Conservation (phyloP, 1,140 invertebrate species). For the Brachystomella parvula region DNA sequence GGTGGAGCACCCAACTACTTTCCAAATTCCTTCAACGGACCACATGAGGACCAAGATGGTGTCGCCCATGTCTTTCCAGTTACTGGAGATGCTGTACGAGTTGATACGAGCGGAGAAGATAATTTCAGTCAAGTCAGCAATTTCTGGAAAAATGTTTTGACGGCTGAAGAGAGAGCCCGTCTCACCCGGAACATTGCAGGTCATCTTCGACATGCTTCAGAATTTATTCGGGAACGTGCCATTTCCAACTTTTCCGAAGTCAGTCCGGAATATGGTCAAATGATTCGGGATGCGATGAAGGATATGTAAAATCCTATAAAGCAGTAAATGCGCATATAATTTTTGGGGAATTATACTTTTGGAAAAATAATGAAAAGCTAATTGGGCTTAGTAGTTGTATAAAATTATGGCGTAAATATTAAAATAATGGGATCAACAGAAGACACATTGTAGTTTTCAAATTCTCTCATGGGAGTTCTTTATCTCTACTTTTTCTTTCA, state of each 20-base stretch:
- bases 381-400: too few species aligned
- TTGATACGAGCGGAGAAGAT: slow-evolving; percentile 52
- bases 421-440: too few species aligned
- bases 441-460: too few species aligned
- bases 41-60: slow-evolving; percentile 38
- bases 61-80: slow-evolving; percentile 29
- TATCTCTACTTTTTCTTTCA: too few species aligned
- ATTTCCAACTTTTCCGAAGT: slow-evolving; percentile 33
- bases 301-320: too few species aligned
- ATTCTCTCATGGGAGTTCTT: too few species aligned
- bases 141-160: slow-evolving; percentile 54
- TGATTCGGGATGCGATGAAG: too few species aligned
- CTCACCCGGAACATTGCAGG: slow-evolving; percentile 51
- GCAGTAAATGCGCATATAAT: too few species aligned
- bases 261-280: slow-evolving; percentile 19
- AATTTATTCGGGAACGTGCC: slow-evolving; percentile 46
- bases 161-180: slow-evolving; percentile 44
- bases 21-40: slow-evolving; percentile 57
- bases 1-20: slow-evolving; percentile 55
- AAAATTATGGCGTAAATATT: too few species aligned
- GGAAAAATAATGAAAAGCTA: too few species aligned
- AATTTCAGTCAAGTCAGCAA: slow-evolving; percentile 51
- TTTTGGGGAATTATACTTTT: too few species aligned
- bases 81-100: slow-evolving; percentile 34
- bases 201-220: slow-evolving; percentile 47